A percentile compares a stretch with the other conserved stretches of the same genome.
These are phyloP conservation scores for Sebastes schlegelii DNA, from an alignment of 2,113 vertebrate species.

Conservation along the genomic window DNA sequence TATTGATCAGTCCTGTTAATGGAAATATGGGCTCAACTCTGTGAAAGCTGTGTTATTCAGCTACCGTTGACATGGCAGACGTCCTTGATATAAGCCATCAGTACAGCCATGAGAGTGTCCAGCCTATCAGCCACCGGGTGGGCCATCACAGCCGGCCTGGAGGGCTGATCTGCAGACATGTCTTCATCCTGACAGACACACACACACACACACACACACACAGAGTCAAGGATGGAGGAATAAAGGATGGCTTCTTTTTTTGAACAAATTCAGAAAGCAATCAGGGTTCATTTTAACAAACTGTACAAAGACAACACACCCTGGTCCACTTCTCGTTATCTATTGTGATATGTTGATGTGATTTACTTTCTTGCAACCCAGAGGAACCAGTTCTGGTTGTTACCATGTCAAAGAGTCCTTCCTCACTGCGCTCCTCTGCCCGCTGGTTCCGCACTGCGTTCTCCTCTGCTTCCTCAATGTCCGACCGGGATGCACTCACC, in stretches of 20 bases:
- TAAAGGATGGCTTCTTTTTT: neutral
- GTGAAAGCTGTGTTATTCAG: neutral
- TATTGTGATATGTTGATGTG: neutral
- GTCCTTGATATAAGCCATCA: constrained; percentile 92
- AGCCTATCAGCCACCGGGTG: constrained; percentile 92
- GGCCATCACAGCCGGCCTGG: constrained; percentile 76
- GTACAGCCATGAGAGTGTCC: constrained; percentile 88
- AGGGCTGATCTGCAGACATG: constrained; percentile 75
- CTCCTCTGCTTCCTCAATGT: constrained; percentile 93
- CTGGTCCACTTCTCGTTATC: neutral
- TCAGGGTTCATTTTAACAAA: too few species aligned
- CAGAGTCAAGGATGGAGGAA: neutral
- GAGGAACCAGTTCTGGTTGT: neutral
- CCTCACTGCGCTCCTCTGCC: constrained; percentile 72
- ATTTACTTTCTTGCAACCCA: neutral
- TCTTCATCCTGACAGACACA: constrained; percentile 85
- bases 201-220: neutral
- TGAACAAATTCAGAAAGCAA: too few species aligned
- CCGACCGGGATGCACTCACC: constrained; percentile 90
- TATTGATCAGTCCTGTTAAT: neutral
- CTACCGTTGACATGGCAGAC: constrained; percentile 88
- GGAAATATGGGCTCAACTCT: neutral
- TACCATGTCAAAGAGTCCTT: constrained; percentile 96
- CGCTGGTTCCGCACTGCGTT: constrained; percentile 54
- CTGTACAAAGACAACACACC: neutral